These are phyloP conservation scores for Sebastes nivosus DNA, from an alignment of 2,797 vertebrate species.

Conservation along the genomic window DNA sequence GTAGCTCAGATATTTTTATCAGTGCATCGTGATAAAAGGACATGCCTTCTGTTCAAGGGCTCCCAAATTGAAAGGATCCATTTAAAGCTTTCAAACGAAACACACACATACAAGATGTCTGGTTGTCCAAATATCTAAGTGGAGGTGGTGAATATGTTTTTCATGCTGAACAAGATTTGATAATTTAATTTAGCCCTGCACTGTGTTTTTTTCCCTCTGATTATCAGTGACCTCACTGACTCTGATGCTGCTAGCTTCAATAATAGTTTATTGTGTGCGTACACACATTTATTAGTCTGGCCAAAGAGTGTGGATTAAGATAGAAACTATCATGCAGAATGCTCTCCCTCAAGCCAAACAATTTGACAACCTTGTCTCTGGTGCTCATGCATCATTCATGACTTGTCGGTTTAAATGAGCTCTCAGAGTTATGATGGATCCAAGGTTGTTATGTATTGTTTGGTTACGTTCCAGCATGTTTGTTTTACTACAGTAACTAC, in stretches of 20 bases:
- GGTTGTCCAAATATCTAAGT: background rate
- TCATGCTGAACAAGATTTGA: background rate
- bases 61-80: constrained; percentile 30
- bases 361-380: constrained; percentile 56
- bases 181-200: constrained; percentile 1
- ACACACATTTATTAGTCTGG: constrained; percentile 6
- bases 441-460: constrained; percentile 45
- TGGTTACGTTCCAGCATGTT: constrained; percentile 29
- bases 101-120: constrained; percentile 5
- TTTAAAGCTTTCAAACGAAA: constrained; percentile 40
- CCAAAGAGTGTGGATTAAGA: constrained; percentile 36
- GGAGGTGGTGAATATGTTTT: background rate
- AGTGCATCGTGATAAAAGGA: constrained; percentile 48
- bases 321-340: constrained; percentile 38
- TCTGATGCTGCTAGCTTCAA: background rate
- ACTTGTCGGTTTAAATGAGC: constrained; percentile 59
- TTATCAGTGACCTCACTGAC: constrained; percentile 10
- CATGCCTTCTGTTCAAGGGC: constrained; percentile 52
- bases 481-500: constrained; percentile 30
- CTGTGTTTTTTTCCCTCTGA: constrained; percentile 1
- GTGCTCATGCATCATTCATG: constrained; percentile 65
- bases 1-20: constrained; percentile 63
- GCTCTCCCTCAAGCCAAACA: constrained; percentile 39
- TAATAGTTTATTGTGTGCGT: constrained; percentile 7
- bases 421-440: constrained; percentile 41